Evolutionary conservation across 2,797 vertebrate species (phyloP).

Genomic region (Parauchenoglanis ngamensis): DNA sequence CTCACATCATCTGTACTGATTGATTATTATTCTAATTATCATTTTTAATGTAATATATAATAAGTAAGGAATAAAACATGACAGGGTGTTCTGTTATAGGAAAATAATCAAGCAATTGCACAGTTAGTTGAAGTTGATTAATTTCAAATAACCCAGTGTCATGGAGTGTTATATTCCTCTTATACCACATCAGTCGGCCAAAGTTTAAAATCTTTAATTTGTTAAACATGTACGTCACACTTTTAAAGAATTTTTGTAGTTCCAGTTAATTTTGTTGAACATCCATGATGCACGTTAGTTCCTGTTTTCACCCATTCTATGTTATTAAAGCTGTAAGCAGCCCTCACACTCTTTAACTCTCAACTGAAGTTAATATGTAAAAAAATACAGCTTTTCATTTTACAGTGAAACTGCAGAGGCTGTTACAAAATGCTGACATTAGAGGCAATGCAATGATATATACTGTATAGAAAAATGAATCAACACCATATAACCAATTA

Average conservation of each 20-base stretch:
- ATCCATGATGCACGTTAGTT: no score
- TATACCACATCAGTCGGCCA: not conserved
- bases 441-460: not conserved
- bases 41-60: not conserved
- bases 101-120: not conserved
- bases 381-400: not conserved
- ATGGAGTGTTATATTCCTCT: not conserved
- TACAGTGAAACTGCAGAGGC: not conserved
- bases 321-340: no score
- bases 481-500: not conserved
- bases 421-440: not conserved
- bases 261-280: no score
- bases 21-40: no score
- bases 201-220: not conserved
- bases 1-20: no score
- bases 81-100: not conserved
- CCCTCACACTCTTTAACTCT: not conserved
- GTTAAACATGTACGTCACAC: no score
- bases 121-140: not conserved
- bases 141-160: not conserved
- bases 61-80: not conserved
- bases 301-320: no score
- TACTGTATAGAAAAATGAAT: not conserved
- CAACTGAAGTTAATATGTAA: no score
- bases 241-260: no score